Evolutionary conservation across 2,888 invertebrate genomes (phyloP).

Genomic region (Sympetrum striolatum): DNA sequence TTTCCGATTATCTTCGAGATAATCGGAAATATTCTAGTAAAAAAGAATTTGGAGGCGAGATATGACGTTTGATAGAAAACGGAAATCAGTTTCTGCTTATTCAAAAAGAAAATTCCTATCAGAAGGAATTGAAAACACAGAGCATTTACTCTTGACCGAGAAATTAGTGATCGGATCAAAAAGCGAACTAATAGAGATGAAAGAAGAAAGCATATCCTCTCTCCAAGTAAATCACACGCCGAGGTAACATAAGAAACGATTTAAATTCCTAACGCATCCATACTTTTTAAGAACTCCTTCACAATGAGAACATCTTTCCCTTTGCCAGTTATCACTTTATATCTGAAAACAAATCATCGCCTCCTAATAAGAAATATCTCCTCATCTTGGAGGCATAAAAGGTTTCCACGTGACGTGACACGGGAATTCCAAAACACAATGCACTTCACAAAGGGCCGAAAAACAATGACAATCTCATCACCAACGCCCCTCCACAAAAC

Average conservation of each 20-base stretch:
- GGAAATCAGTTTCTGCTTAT: neutral
- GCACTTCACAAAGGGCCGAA: neutral
- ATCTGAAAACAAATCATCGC: neutral
- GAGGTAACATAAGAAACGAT: neutral
- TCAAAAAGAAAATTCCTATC: neutral
- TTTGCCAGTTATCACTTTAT: neutral
- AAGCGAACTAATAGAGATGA: neutral
- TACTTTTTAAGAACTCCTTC: neutral
- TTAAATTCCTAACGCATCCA: neutral
- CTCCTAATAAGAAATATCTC: neutral
- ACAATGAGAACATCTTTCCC: neutral
- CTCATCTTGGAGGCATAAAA: neutral
- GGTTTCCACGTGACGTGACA: constrained; percentile 14
- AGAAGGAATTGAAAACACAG: neutral
- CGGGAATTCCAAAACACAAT: neutral
- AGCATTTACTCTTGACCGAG: neutral
- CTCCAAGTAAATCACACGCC: neutral
- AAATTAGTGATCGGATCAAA: neutral
- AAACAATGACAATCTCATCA: neutral
- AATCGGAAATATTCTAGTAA: too few relatives aligned
- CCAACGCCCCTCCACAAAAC: neutral
- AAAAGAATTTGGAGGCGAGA: too few relatives aligned
- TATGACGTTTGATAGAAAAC: too few relatives aligned
- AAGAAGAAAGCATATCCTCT: neutral
- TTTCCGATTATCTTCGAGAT: too few relatives aligned